These are phyloP conservation scores for Betta splendens DNA, from an alignment of 2,797 vertebrate species.

Conservation along the genomic window DNA sequence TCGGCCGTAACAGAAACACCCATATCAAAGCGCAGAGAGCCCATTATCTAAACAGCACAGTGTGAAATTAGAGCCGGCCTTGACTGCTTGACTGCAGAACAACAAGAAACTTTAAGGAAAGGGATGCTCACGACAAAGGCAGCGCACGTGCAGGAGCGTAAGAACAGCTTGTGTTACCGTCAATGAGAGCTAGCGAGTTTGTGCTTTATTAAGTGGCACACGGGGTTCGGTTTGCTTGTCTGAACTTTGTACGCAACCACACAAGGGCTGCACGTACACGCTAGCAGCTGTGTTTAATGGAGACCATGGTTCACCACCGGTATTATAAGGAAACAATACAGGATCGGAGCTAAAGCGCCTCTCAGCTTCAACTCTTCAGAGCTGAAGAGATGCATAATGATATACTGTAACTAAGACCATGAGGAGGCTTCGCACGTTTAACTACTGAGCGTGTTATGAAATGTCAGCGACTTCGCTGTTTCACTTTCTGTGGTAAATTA, in stretches of 20 bases:
- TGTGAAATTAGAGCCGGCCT: conserved; percentile 41
- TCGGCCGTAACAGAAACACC: too few relatives aligned
- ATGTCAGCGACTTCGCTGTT: conserved; percentile 28
- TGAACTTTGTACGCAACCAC: too few relatives aligned
- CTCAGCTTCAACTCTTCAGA: too few relatives aligned
- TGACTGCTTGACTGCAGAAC: conserved; percentile 29
- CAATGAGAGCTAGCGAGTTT: too few relatives aligned
- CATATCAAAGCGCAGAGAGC: conserved; percentile 16
- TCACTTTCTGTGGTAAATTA: conserved; percentile 29
- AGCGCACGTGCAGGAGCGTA: neutral
- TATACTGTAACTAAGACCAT: conserved; percentile 4
- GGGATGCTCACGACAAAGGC: neutral
- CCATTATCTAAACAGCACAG: conserved; percentile 43
- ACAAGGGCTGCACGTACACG: too few relatives aligned
- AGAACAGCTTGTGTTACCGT: neutral
- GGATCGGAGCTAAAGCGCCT: too few relatives aligned
- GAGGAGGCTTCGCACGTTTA: conserved; percentile 10
- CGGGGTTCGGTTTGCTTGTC: too few relatives aligned
- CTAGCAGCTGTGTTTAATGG: too few relatives aligned
- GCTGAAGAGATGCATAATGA: too few relatives aligned
- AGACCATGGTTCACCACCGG: too few relatives aligned
- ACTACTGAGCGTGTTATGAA: conserved; percentile 12
- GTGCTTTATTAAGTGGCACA: too few relatives aligned
- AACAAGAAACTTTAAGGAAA: conserved; percentile 13
- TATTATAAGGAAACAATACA: too few relatives aligned